Conservation (phyloP, 2,888 invertebrate species). For the Lordiphosa andalusiaca region DNA sequence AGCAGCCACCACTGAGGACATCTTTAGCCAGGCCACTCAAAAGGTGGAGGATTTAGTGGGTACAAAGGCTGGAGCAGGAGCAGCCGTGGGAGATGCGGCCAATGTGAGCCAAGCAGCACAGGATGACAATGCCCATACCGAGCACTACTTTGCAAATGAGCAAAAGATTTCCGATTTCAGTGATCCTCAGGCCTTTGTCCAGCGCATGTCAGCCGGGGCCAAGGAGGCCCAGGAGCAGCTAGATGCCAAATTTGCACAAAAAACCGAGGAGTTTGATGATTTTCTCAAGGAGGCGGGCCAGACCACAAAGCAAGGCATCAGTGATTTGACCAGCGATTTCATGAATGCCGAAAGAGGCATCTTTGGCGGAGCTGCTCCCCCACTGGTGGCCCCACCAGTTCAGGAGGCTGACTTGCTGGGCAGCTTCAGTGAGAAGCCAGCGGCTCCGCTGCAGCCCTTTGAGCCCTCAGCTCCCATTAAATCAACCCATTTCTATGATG, state of each 20-base stretch:
- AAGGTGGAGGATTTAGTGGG: constrained; percentile 51
- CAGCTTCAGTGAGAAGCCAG: constrained; percentile 43
- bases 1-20: constrained; percentile 66
- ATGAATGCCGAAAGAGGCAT: constrained; percentile 76
- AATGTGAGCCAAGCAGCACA: constrained; percentile 61
- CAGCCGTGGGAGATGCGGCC: constrained; percentile 9
- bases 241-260: constrained; percentile 77
- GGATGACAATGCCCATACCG: constrained; percentile 77
- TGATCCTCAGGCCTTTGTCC: constrained; percentile 74
- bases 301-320: constrained; percentile 60
- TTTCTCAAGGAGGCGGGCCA: constrained; percentile 60
- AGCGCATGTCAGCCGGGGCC: constrained; percentile 75
- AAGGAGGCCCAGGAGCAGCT: constrained; percentile 75
- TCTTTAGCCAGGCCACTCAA: constrained; percentile 50
- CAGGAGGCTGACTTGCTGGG: constrained; percentile 52
- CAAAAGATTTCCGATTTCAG: constrained; percentile 75
- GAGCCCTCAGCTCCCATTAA: constrained; percentile 49
- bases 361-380: constrained; percentile 33
- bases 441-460: constrained; percentile 55
- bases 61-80: not conserved
- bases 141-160: constrained; percentile 76
- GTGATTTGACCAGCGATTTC: constrained; percentile 72
- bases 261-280: constrained; percentile 69
- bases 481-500: constrained; percentile 37
- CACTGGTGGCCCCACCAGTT: constrained; percentile 4